Evolutionary conservation across 2,113 vertebrate genomes (phyloP), one percentile per base, ranked within the genome.

Genomic region (Misgurnus anguillicaudatus): DNA sequence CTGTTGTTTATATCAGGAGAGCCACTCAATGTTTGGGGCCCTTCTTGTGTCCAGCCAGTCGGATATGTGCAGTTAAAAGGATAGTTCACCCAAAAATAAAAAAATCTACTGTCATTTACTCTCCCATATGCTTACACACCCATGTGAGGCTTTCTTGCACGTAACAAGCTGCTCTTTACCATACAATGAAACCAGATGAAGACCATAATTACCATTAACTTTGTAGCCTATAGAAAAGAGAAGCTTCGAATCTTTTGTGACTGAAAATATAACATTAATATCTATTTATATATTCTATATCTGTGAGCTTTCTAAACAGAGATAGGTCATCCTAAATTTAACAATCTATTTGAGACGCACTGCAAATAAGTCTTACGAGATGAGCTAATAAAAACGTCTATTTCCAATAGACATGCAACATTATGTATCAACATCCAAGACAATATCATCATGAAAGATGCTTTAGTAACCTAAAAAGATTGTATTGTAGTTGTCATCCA

Each of bases 401-500:
- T 41, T 41, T 72, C 38, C n/a, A 3, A 14, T 10, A 14, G 3
- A 41, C 51, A 41, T 8, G 16, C 53, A n/a, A 55, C 16, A 5
- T 55, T 55, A n/a, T 51, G 53, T 7, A n/a, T 57, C 17, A 19
- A 57, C 53, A 57, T 57, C 17, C 53, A 57, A 7, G 53, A n/a
- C 2, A 57, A n/a, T 57, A 57, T 57, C 53, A 57, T 57, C 16
- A n/a, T 57, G 6, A 9, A 57, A 57, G 17, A 71, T 36, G 11
- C 19, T 14, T 71, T 65, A 74, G 61, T 81, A 41, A 75, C 80
- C 75, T 79, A 81, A 81, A 85, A 77, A 74, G 81, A 82, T 76
- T 75, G 75, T 92, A 95, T 92, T 93, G 94, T 92, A 90, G 88
- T 80, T 90, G 92, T 95, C 95, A 95, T 95, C 93, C 88, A 87